phyloP scores from a whole-genome alignment of 2,113 vertebrate species.

The Benitochromis conjunctus region DNA sequence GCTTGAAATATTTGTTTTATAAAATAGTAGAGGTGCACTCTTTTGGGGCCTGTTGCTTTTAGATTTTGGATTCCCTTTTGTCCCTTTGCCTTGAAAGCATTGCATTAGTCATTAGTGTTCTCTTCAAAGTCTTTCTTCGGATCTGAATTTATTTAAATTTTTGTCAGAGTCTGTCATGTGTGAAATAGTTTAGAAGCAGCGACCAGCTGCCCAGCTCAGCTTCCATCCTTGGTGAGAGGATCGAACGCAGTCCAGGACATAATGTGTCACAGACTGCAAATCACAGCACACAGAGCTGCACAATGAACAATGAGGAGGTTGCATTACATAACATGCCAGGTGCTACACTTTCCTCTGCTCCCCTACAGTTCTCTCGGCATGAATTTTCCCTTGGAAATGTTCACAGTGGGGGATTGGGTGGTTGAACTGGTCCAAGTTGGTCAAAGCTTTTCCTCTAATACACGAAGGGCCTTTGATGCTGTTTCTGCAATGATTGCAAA shows the following conservation, averaged over 20 bases:
- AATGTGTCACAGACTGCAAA: constrained; percentile 10
- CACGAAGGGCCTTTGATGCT: background rate
- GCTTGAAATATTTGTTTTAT: background rate
- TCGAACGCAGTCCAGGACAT: background rate
- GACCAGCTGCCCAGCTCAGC: constrained; percentile 37
- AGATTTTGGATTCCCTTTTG: background rate
- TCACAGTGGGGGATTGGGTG: background rate
- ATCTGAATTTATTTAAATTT: background rate
- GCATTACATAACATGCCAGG: constrained; percentile 31
- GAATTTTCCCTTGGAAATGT: constrained; percentile 20
- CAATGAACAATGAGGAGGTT: constrained; percentile 30
- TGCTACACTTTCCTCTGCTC: background rate
- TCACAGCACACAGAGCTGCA: background rate
- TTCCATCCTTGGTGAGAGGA: constrained; percentile 3
- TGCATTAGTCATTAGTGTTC: background rate
- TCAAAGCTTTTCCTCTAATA: constrained; percentile 10
- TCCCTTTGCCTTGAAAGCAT: background rate
- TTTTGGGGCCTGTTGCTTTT: background rate
- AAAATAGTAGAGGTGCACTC: background rate
- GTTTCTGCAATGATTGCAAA: background rate
- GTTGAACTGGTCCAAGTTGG: background rate
- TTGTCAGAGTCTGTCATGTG: constrained; percentile 17
- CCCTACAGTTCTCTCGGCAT: background rate
- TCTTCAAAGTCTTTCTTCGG: background rate
- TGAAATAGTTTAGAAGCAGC: constrained; percentile 9